phyloP scores from a whole-genome alignment of 1,140 invertebrate genomes.

The Wasmannia auropunctata region DNA sequence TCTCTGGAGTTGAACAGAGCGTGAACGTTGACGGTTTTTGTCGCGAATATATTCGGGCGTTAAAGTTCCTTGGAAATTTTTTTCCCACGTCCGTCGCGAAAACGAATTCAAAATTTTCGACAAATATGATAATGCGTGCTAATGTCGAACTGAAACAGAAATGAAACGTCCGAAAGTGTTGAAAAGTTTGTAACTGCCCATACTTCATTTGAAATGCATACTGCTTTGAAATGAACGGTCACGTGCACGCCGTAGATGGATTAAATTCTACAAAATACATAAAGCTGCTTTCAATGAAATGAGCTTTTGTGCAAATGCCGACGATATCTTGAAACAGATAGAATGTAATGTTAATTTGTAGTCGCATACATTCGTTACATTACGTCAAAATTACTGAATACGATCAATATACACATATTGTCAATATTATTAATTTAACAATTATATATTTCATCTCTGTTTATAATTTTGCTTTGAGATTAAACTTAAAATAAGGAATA shows the following conservation, averaged over 20 bases:
- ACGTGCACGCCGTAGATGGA: background rate
- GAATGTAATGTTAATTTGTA: conserved; percentile 17
- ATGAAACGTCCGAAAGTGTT: background rate
- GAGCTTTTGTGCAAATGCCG: background rate
- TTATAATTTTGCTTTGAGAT: background rate
- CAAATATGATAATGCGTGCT: background rate
- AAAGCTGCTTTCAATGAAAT: conserved; percentile 33
- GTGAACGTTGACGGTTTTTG: background rate
- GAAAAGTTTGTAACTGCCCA: background rate
- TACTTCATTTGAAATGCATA: conserved; percentile 26
- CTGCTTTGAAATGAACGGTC: background rate
- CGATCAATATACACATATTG: background rate
- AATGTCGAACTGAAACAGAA: background rate
- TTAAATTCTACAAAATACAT: conserved; percentile 37
- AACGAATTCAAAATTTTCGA: background rate
- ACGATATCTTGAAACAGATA: background rate
- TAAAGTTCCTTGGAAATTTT: background rate
- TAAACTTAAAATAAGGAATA: background rate
- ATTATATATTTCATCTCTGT: background rate
- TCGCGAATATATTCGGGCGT: background rate
- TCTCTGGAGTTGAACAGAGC: conserved; percentile 6
- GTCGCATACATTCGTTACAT: background rate
- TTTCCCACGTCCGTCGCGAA: background rate
- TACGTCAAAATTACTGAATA: background rate
- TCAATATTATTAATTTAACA: conserved; percentile 5